Evolutionary conservation across 2,888 invertebrate species (phyloP).

Genomic region (Tenodera sinensis): DNA sequence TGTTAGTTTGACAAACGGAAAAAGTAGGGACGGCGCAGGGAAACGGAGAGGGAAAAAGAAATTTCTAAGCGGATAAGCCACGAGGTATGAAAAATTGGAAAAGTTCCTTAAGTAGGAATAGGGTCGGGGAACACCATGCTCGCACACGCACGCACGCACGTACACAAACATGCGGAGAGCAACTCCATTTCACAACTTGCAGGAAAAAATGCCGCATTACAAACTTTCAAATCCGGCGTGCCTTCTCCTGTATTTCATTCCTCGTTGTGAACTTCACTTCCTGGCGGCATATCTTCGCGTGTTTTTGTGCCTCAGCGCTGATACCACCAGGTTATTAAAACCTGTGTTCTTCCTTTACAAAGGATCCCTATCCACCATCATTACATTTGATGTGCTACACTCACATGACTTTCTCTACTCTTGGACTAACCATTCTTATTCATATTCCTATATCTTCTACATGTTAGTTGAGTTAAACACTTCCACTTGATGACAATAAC

Average conservation of each 20-base stretch:
- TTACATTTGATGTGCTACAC: too few species aligned
- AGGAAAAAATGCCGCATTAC: constrained; percentile 19
- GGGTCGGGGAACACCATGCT: neutral
- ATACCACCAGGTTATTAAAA: neutral
- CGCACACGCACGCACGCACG: neutral
- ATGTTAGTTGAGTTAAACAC: too few species aligned
- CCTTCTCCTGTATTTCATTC: neutral
- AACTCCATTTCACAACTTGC: neutral
- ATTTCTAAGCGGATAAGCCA: constrained; percentile 25
- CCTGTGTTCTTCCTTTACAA: too few species aligned
- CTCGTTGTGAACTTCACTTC: neutral
- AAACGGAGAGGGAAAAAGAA: neutral
- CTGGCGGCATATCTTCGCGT: neutral
- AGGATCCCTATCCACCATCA: too few species aligned
- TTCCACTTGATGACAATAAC: too few species aligned
- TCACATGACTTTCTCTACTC: too few species aligned
- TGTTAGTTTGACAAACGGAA: neutral
- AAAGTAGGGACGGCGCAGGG: neutral
- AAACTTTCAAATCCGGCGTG: constrained; percentile 24
- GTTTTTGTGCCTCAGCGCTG: neutral
- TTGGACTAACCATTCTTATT: too few species aligned
- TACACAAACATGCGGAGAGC: neutral
- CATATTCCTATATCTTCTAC: too few species aligned
- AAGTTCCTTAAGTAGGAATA: constrained; percentile 11
- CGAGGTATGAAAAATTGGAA: constrained; percentile 28